Conservation (phyloP, 1,140 invertebrate species). For the Liolophura sinensis region DNA sequence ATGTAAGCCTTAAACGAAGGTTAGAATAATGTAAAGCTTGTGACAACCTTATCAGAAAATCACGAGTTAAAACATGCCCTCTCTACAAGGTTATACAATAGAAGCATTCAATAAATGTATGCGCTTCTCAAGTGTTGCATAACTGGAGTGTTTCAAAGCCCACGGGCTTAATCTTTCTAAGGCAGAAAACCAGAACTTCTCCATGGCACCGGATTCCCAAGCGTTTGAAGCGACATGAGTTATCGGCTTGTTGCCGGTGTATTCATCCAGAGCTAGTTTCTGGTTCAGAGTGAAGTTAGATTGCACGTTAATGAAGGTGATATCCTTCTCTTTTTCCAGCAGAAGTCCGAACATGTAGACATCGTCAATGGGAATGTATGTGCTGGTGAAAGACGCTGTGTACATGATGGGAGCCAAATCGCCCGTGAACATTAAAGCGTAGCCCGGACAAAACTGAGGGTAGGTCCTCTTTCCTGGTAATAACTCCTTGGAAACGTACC, state of each 20-base stretch:
- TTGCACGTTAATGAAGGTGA: constrained; percentile 18
- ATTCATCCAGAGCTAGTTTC: constrained; percentile 23
- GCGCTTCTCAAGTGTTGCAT: background rate
- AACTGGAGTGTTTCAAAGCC: constrained; percentile 11
- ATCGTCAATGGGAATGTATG: constrained; percentile 55
- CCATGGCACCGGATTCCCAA: constrained; percentile 6
- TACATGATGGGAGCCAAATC: constrained; percentile 51
- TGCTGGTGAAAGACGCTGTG: constrained; percentile 29
- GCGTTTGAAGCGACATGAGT: constrained; percentile 15
- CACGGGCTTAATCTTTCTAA: constrained; percentile 16
- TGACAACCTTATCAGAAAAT: too few species aligned
- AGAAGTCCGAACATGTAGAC: constrained; percentile 56
- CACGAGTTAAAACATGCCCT: too few species aligned
- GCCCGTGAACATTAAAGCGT: constrained; percentile 52
- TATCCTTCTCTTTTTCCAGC: constrained; percentile 11
- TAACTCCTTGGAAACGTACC: constrained; percentile 47
- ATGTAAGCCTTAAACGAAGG: too few species aligned
- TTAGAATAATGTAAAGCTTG: too few species aligned
- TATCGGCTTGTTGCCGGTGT: background rate
- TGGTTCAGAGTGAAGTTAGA: constrained; percentile 1
- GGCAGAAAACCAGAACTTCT: constrained; percentile 12
- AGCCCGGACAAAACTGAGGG: constrained; percentile 57
- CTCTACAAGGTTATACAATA: too few species aligned
- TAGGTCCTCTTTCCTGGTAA: constrained; percentile 40
- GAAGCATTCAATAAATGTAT: too few species aligned